These are phyloP conservation scores for Protaetia brevitarsis DNA, from an alignment of 1,140 invertebrate genomes.

Conservation along the genomic window DNA sequence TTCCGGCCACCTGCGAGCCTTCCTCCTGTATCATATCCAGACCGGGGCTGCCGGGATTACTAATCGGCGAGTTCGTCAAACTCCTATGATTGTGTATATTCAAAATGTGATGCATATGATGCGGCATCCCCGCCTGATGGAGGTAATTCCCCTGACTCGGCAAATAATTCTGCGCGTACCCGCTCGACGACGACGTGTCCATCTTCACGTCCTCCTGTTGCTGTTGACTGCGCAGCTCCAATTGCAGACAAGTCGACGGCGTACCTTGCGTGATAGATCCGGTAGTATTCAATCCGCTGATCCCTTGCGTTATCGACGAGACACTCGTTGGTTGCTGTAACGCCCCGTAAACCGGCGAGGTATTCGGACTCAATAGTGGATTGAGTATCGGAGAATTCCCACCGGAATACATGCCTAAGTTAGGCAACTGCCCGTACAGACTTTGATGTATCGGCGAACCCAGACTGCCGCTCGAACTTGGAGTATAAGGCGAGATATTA, in stretches of 20 bases:
- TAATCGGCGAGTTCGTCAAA: constrained; percentile 58
- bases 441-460: constrained; percentile 42
- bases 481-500: constrained; percentile 33
- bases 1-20: constrained; percentile 46
- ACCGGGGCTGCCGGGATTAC: constrained; percentile 63
- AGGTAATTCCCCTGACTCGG: constrained; percentile 28
- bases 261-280: constrained; percentile 76
- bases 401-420: constrained; percentile 39
- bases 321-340: constrained; percentile 36
- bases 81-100: constrained; percentile 55
- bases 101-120: constrained; percentile 47
- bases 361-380: constrained; percentile 36
- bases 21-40: constrained; percentile 88
- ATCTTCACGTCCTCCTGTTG: constrained; percentile 35
- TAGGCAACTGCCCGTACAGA: constrained; percentile 37
- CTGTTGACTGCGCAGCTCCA: constrained; percentile 51
- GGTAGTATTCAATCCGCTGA: constrained; percentile 60
- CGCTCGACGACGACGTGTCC: constrained; percentile 29
- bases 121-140: constrained; percentile 34
- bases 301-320: constrained; percentile 48
- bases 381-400: constrained; percentile 38
- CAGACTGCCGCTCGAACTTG: constrained; percentile 31
- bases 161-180: constrained; percentile 40
- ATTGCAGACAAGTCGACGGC: constrained; percentile 52
- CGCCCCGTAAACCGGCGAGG: constrained; percentile 41